Conservation (phyloP, 2,888 invertebrate species). For the Sylvicola cinctus region DNA sequence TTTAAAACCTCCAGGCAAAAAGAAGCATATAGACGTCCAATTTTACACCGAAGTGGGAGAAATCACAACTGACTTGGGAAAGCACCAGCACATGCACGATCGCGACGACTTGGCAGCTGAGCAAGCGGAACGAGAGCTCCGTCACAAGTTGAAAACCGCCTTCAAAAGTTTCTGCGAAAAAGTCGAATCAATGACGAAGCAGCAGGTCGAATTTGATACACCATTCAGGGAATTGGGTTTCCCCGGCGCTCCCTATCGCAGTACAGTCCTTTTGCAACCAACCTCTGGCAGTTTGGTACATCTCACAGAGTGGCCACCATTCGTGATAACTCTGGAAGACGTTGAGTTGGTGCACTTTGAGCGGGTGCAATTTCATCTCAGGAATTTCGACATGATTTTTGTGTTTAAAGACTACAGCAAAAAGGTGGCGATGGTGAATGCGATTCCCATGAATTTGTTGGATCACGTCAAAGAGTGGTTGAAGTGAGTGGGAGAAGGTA, state of each 20-base stretch:
- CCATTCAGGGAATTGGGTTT: constrained; percentile 97
- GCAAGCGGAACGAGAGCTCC: constrained; percentile 89
- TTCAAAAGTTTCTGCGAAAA: constrained; percentile 98
- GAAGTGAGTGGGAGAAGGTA: constrained; percentile 41
- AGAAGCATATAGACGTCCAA: constrained; percentile 97
- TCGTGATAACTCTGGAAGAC: constrained; percentile 94
- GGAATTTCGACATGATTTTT: constrained; percentile 99
- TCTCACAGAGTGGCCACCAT: constrained; percentile 97
- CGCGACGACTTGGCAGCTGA: constrained; percentile 96
- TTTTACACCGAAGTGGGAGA: constrained; percentile 99
- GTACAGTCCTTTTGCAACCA: constrained; percentile 88
- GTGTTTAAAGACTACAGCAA: constrained; percentile 95
- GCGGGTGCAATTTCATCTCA: constrained; percentile 92
- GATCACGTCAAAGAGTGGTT: constrained; percentile 99
- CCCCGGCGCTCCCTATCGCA: constrained; percentile 91
- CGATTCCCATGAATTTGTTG: constrained; percentile 98
- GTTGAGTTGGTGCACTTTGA: constrained; percentile 98
- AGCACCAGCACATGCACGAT: constrained; percentile 99
- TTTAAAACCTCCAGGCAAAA: constrained; percentile 47
- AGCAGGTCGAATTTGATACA: constrained; percentile 94
- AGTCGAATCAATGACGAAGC: constrained; percentile 85
- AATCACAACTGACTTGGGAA: constrained; percentile 97
- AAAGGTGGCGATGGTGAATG: constrained; percentile 91
- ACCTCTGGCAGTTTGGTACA: constrained; percentile 96
- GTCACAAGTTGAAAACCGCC: constrained; percentile 91